Evolutionary conservation across 2,888 invertebrate genomes (phyloP).

Genomic region (Gari tellinella): DNA sequence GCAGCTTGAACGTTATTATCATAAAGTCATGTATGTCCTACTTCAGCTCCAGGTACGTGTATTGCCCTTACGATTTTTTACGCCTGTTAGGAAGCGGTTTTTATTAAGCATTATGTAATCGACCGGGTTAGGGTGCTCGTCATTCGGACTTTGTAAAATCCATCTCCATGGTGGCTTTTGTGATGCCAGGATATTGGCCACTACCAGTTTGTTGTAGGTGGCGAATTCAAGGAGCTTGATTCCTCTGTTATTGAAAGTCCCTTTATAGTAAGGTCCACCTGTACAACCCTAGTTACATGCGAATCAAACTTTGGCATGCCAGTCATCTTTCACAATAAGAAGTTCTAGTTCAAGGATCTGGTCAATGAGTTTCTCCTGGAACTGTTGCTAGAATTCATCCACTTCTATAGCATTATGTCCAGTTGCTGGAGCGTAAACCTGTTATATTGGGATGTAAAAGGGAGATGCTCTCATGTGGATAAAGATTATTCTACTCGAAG

Average conservation of each 20-base stretch:
- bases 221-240: slow-evolving; percentile 44
- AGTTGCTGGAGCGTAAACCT: slow-evolving; percentile 52
- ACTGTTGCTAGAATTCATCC: slow-evolving; percentile 43
- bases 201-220: slow-evolving; percentile 21
- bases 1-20: too few species aligned
- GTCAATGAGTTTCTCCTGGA: slow-evolving; percentile 47
- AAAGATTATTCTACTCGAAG: slow-evolving; percentile 39
- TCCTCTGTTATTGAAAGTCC: slow-evolving; percentile 26
- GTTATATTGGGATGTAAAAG: slow-evolving; percentile 51
- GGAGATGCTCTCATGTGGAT: slow-evolving; percentile 50
- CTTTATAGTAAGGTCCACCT: slow-evolving; percentile 24
- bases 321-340: slow-evolving; percentile 44
- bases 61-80: too few species aligned
- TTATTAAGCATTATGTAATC: too few species aligned
- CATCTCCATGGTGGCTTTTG: slow-evolving; percentile 39
- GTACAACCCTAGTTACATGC: slow-evolving; percentile 35
- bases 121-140: too few species aligned
- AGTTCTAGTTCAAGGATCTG: too few species aligned
- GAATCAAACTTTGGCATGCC: slow-evolving; percentile 47
- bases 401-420: slow-evolving; percentile 27
- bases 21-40: too few species aligned
- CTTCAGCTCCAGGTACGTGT: too few species aligned
- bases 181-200: slow-evolving; percentile 28
- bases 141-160: slow-evolving; percentile 19
- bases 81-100: too few species aligned